These are phyloP conservation scores for Garrulus glandarius DNA, from an alignment of 2,797 vertebrate species.

Conservation along the genomic window DNA sequence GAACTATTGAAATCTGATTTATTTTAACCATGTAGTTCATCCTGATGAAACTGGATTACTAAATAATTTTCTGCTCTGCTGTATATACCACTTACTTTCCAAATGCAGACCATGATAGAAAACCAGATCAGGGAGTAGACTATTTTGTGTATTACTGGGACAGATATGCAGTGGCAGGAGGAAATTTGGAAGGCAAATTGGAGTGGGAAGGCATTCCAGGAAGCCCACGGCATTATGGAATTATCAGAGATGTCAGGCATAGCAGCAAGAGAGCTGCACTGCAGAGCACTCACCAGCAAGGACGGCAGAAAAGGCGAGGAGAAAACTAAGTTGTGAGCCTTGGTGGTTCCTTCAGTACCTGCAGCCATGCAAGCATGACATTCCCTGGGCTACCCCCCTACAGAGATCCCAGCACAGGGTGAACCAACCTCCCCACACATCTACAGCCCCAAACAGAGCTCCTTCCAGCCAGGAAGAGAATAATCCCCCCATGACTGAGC, in stretches of 20 bases:
- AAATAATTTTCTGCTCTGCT: conserved; percentile 29
- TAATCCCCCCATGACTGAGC: background rate
- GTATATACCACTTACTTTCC: background rate
- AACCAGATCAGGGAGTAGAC: background rate
- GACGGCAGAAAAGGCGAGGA: background rate
- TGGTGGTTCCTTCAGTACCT: background rate
- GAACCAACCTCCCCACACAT: background rate
- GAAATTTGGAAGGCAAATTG: background rate
- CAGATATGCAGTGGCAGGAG: fast-evolving
- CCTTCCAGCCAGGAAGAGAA: background rate
- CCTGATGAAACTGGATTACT: background rate
- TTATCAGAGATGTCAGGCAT: background rate
- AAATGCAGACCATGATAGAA: background rate
- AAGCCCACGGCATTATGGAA: background rate
- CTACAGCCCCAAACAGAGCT: background rate
- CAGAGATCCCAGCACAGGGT: background rate
- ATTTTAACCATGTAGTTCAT: conserved; percentile 15
- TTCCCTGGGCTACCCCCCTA: background rate
- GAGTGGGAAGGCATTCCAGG: background rate
- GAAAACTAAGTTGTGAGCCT: background rate
- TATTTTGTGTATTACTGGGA: background rate
- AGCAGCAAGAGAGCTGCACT: background rate
- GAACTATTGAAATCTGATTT: background rate
- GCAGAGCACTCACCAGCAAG: background rate
- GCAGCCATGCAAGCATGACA: background rate